phyloP scores from a whole-genome alignment of 2,797 vertebrate genomes.

The Hippopotamyrus pictus region DNA sequence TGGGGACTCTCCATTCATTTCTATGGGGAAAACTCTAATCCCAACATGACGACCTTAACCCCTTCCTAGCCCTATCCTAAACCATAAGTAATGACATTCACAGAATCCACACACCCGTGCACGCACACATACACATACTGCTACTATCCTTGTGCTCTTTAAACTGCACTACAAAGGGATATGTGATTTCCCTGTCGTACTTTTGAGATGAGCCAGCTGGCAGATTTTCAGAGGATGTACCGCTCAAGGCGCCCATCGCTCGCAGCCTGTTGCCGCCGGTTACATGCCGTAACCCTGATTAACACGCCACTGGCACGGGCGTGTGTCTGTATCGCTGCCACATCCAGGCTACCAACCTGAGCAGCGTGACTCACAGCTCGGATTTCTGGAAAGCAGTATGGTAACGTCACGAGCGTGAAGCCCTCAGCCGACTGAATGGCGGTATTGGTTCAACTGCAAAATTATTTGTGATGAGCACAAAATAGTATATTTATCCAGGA shows the following conservation, averaged over 20 bases:
- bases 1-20: neutral
- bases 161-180: neutral
- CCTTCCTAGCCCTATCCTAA: neutral
- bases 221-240: neutral
- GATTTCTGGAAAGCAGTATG: neutral
- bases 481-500: neutral
- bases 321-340: neutral
- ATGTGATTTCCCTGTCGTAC: neutral
- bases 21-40: neutral
- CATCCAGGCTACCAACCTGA: neutral
- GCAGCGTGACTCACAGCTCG: neutral
- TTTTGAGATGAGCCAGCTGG: neutral
- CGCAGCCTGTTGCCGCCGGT: neutral
- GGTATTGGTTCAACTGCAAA: neutral
- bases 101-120: neutral
- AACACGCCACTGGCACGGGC: neutral
- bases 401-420: neutral
- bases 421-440: neutral
- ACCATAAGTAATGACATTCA: neutral
- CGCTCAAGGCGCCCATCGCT: neutral
- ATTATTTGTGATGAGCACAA: neutral
- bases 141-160: neutral
- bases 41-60: neutral
- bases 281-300: neutral
- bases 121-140: neutral